Evolutionary conservation across 53 echinoderm and acorn worm genomes (phyloP), one percentile per base, ranked within the genome.

Genomic region (Echinarachnius parma): DNA sequence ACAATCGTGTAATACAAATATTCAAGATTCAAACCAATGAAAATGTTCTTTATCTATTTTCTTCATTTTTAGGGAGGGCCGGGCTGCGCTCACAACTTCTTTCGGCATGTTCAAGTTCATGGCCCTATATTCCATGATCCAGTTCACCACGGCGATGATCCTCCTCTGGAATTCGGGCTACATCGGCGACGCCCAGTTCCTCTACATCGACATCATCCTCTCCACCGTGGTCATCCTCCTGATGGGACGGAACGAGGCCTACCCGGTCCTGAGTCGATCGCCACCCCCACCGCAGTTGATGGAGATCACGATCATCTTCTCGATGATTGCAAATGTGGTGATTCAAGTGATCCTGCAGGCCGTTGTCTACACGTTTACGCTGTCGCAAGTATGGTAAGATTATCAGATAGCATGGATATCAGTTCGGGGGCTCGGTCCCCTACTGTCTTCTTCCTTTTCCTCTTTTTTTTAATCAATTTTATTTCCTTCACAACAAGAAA

Each of bases 41-140:
- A n/a, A n/a, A n/a, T n/a, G n/a, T n/a, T n/a, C n/a, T n/a, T n/a
- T 19, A 49, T 49, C 7, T 49, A 7, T 53, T 0, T 25, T 22
- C 8, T 7, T 28, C 14, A 19, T 23, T 74, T 54, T 9, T 75
- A 87, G 96, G 25, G 96, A 95, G 80, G 96, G 96, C 1, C 71
- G 96, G n/a, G 96, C 96, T 8, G 85, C 96, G 0, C 79, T 95
- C 25, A 86, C 87, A 2, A 92, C 96, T 0, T 95, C 96, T 21
- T 84, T 95, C 16, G 76, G 91, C 47, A 77, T 89, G 54, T 93
- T 93, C 86, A 93, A 93, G 76, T 86, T 82, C 80, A 93, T 93
- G 77, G 93, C 93, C 1, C 69, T 93, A 19, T 93, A 89, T 62
- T 80, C 80, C 68, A 80, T 93, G 86, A 93, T 93, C 22, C 93